A percentile compares a stretch with the other conserved stretches of the same genome.
phyloP scores from a whole-genome alignment of 2,888 invertebrate species.

The Calliscelio sp. region DNA sequence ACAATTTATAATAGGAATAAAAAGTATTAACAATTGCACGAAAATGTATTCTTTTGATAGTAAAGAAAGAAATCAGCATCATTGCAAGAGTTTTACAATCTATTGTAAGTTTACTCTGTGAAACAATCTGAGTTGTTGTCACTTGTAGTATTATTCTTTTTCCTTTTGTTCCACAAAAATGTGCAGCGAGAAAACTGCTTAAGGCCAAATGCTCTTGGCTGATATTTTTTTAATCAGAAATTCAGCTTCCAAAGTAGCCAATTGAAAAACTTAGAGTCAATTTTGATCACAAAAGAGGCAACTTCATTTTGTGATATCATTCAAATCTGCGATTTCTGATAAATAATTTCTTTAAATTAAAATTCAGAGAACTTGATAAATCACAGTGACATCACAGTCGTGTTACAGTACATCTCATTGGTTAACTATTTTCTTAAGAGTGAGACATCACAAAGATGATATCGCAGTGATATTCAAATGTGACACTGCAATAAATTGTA shows the following conservation, averaged over 20 bases:
- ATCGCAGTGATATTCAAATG: no score
- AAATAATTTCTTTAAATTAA: no score
- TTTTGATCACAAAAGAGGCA: background rate
- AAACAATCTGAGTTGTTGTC: conserved; percentile 14
- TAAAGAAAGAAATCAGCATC: background rate
- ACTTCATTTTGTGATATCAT: background rate
- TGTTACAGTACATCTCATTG: no score
- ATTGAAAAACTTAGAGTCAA: background rate
- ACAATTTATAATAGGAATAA: background rate
- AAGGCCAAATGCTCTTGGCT: background rate
- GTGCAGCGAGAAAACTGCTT: conserved; percentile 13
- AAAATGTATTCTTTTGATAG: no score
- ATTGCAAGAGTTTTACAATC: conserved; percentile 7
- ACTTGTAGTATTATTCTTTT: conserved; percentile 14
- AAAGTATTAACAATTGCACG: background rate
- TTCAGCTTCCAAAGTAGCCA: background rate
- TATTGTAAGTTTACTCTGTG: conserved; percentile 12
- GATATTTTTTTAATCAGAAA: background rate
- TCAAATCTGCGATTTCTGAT: background rate
- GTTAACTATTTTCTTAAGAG: no score
- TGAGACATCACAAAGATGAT: no score
- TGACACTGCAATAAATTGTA: no score
- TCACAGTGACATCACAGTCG: no score
- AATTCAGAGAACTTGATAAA: no score
- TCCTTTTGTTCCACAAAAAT: conserved; percentile 15